Evolutionary conservation across 2,113 vertebrate species (phyloP).

Genomic region (Bettongia penicillata): DNA sequence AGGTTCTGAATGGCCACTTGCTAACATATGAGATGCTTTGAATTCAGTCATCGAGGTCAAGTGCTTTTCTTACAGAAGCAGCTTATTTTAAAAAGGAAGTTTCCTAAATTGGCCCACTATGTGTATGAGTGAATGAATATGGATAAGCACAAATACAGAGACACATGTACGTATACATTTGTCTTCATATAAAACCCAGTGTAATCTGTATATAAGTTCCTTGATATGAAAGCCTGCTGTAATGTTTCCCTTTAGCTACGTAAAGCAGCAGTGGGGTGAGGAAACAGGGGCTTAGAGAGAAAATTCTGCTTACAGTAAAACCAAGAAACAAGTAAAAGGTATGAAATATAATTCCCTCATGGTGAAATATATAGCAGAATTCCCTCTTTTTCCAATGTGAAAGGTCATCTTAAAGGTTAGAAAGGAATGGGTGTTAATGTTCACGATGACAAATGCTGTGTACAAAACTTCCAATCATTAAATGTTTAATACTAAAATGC

Average conservation of each 20-base stretch:
- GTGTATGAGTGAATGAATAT: background rate
- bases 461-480: background rate
- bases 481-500: background rate
- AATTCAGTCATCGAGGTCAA: conserved; percentile 38
- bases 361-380: background rate
- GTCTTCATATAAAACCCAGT: background rate
- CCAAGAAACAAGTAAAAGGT: background rate
- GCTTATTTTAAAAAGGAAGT: background rate
- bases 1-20: conserved; percentile 51
- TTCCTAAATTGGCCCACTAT: conserved; percentile 27
- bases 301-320: conserved; percentile 30
- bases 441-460: background rate
- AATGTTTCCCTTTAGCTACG: background rate
- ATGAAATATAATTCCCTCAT: background rate
- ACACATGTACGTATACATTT: background rate
- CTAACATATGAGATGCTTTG: conserved; percentile 15
- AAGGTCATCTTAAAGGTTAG: background rate
- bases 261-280: background rate
- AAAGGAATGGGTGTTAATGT: background rate
- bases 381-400: background rate
- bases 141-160: background rate
- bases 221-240: background rate
- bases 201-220: background rate
- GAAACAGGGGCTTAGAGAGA: conserved; percentile 17
- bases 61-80: conserved; percentile 11